Evolutionary conservation across 1,140 invertebrate species (phyloP).

Genomic region (Drosophila nannoptera): DNA sequence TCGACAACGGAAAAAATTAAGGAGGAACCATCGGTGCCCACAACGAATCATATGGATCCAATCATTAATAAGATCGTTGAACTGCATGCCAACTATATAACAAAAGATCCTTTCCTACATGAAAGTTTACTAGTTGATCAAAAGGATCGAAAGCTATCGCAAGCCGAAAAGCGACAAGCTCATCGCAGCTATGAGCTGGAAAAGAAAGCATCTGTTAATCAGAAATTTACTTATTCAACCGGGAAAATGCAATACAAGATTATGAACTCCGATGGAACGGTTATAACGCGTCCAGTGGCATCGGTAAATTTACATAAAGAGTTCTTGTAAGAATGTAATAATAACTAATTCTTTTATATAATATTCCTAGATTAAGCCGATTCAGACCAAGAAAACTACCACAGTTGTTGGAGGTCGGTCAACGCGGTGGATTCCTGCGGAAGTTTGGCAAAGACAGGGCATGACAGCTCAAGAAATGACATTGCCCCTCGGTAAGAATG

Average conservation of each 20-base stretch:
- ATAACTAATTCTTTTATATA: background rate
- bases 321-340: background rate
- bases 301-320: constrained; percentile 78
- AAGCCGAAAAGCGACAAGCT: constrained; percentile 95
- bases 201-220: constrained; percentile 89
- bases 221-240: constrained; percentile 57
- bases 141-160: constrained; percentile 96
- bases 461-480: constrained; percentile 97
- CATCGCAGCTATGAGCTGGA: constrained; percentile 96
- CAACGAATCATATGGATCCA: constrained; percentile 89
- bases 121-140: constrained; percentile 97
- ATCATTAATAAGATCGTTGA: constrained; percentile 88
- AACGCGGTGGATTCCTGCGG: constrained; percentile 89
- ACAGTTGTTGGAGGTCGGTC: constrained; percentile 72
- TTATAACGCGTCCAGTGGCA: constrained; percentile 81
- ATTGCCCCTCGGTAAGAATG: constrained; percentile 85
- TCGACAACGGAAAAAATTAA: constrained; percentile 33
- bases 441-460: constrained; percentile 93
- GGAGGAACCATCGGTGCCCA: constrained; percentile 64
- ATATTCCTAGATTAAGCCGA: constrained; percentile 34
- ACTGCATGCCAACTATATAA: constrained; percentile 85
- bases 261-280: constrained; percentile 82
- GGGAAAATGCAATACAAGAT: constrained; percentile 80
- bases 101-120: constrained; percentile 96
- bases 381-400: constrained; percentile 80